Conservation (phyloP, 2,113 vertebrate species). For the Microtus ochrogaster region DNA sequence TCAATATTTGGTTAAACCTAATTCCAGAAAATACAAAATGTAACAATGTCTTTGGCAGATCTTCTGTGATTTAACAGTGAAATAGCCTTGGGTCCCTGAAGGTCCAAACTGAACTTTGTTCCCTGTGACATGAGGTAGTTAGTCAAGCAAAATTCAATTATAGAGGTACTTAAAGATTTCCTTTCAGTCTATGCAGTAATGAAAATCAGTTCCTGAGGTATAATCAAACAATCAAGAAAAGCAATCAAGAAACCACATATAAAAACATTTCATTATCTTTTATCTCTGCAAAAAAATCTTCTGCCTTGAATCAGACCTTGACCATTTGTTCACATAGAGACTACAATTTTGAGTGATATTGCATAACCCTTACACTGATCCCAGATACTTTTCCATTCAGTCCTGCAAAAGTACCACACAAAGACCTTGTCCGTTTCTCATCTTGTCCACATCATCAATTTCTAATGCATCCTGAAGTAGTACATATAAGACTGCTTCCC, state of each 20-base stretch:
- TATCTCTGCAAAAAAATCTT: background rate
- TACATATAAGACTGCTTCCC: background rate
- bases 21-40: background rate
- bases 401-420: background rate
- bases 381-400: background rate
- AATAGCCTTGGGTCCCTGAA: background rate
- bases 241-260: background rate
- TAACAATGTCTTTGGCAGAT: background rate
- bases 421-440: background rate
- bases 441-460: background rate
- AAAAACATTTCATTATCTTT: conserved; percentile 45
- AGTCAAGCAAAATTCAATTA: background rate
- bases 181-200: background rate
- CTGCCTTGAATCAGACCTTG: background rate
- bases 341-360: background rate
- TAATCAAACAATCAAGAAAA: background rate
- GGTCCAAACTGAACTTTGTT: background rate
- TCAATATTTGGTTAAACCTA: background rate
- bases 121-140: background rate
- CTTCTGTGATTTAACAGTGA: background rate
- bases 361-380: background rate
- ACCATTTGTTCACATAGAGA: background rate
- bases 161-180: background rate
- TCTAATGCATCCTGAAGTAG: background rate
- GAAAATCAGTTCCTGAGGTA: background rate